Evolutionary conservation across 2,113 vertebrate genomes (phyloP).

Genomic region (Cyprinodon tularosa): DNA sequence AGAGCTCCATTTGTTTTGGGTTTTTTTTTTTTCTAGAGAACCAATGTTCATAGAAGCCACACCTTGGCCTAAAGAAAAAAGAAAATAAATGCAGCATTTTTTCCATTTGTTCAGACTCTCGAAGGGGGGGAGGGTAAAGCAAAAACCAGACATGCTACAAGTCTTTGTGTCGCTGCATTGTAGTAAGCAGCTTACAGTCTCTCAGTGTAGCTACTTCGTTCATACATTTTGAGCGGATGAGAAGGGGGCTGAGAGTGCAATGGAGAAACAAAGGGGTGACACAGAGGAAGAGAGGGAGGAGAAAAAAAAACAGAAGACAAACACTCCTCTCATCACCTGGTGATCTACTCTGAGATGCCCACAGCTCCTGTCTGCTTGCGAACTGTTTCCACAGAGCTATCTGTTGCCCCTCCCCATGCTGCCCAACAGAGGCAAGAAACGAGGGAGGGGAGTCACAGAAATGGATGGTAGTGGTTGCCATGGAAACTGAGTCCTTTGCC

Average conservation of each 20-base stretch:
- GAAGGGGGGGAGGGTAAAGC: slow-evolving; percentile 18
- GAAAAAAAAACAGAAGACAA: background rate
- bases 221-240: background rate
- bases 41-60: slow-evolving; percentile 10
- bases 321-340: background rate
- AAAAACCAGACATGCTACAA: slow-evolving; percentile 47
- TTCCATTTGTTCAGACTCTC: slow-evolving; percentile 35
- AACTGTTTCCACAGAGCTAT: slow-evolving; percentile 38
- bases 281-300: slow-evolving; percentile 17
- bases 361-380: slow-evolving; percentile 13
- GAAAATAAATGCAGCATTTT: slow-evolving; percentile 19
- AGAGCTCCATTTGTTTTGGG: slow-evolving; percentile 26
- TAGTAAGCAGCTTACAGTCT: slow-evolving; percentile 72
- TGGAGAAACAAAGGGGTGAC: slow-evolving; percentile 38
- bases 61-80: background rate
- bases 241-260: background rate
- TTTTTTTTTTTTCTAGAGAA: background rate
- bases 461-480: slow-evolving; percentile 64
- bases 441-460: background rate
- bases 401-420: slow-evolving; percentile 21
- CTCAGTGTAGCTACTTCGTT: slow-evolving; percentile 26
- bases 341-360: slow-evolving; percentile 35
- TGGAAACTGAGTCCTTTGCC: slow-evolving; percentile 73
- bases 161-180: slow-evolving; percentile 61
- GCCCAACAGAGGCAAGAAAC: slow-evolving; percentile 33